Evolutionary conservation across 2,888 invertebrate species (phyloP), one percentile per base, ranked within the genome.

Genomic region (Ophioninae sp.): DNA sequence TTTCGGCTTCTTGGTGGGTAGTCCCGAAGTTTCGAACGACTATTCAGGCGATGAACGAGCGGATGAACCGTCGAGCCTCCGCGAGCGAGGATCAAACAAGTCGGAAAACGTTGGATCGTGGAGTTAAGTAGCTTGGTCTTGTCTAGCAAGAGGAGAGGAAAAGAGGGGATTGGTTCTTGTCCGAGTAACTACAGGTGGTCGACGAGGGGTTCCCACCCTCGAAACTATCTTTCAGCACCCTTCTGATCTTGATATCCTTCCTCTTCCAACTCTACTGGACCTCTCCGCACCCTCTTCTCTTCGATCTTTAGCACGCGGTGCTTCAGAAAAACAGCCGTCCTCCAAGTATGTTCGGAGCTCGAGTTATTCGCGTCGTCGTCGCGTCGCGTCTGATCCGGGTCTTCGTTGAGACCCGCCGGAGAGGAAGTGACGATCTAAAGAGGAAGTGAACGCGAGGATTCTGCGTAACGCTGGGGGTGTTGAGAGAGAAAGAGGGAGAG

Each of bases 101-200:
- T 21, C 61, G 81, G 20, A 67, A 67, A 50, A 41, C 57, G 65
- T 39, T 21, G 65, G 61, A 59, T 21, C 68, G 69, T 37, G 50
- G 41, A 67, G 62, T 41, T 67, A 65, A 44, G 57, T 75, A 84
- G 77, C 59, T 68, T 13, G 5, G 17, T 50, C 50, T 67, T 8
- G 65, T 59, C 50, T 41, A 23, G 61, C 73, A 73, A 76, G 69
- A 30, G 65, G 61, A 57, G 50, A 21, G 67, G 77, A 39, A 61
- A 41, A 65, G 50, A 57, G 44, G 69, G 73, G 80, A n/a, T 50
- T 0, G 68, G 78, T 23, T 81, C 79, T 83, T 62, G 70, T 69
- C 69, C 67, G 68, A 76, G 82, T 77, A 89, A 92, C 92, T 90
- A 92, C 92, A 92, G 92, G 92, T 92, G 92, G 92, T 92, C 89